Evolutionary conservation across 1,140 invertebrate species (phyloP).

Genomic region (Bombus impatiens): DNA sequence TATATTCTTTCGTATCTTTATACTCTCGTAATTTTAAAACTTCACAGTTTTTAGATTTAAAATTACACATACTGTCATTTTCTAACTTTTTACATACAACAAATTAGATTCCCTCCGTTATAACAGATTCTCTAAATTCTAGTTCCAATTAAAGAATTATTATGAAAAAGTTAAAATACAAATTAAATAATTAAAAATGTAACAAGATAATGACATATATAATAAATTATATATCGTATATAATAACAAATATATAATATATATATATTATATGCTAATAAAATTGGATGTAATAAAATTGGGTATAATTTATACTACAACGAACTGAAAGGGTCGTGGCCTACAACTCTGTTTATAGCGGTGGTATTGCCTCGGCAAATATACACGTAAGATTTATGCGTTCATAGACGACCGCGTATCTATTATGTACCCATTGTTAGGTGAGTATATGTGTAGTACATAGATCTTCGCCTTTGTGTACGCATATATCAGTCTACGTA

Average conservation of each 20-base stretch:
- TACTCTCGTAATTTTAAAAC: neutral
- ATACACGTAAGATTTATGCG: slow-evolving; percentile 32
- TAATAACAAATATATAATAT: too few relatives aligned
- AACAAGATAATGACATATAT: too few relatives aligned
- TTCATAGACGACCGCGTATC: slow-evolving; percentile 6
- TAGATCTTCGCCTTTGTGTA: slow-evolving; percentile 16
- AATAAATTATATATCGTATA: too few relatives aligned
- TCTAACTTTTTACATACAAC: too few relatives aligned
- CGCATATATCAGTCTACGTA: neutral
- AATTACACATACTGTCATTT: too few relatives aligned
- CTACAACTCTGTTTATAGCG: neutral
- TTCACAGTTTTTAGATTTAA: too few relatives aligned
- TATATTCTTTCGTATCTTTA: neutral
- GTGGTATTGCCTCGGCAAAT: slow-evolving; percentile 10
- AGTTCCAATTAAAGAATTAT: too few relatives aligned
- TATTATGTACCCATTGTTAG: slow-evolving; percentile 38
- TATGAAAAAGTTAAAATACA: too few relatives aligned
- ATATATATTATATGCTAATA: neutral
- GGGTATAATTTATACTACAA: neutral
- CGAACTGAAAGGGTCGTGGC: neutral
- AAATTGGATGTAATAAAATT: neutral
- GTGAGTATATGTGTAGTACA: slow-evolving; percentile 6
- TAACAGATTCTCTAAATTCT: too few relatives aligned
- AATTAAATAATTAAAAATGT: too few relatives aligned
- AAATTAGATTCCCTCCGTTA: too few relatives aligned